phyloP scores from a whole-genome alignment of 37 sponge, comb jelly and placozoan species.

The Cliona cf. orientalis region DNA sequence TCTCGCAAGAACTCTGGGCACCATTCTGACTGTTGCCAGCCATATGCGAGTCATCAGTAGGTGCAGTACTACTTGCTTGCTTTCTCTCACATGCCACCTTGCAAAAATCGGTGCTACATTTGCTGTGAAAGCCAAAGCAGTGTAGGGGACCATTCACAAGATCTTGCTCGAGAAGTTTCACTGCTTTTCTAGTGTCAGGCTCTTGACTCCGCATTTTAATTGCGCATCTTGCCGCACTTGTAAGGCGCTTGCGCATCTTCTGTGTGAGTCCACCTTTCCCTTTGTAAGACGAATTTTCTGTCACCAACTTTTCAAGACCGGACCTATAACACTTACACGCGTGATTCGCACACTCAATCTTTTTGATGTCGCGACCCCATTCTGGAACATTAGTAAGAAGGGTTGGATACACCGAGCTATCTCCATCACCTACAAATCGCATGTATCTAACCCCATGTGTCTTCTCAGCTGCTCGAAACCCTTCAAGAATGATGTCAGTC shows the following conservation, averaged over 20 bases:
- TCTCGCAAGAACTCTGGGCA: background rate
- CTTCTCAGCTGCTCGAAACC: constrained; percentile 37
- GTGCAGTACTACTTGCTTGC: no score
- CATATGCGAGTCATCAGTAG: background rate
- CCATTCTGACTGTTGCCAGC: no score
- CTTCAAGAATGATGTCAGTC: constrained; percentile 54
- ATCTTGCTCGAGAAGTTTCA: constrained; percentile 14
- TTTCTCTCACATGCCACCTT: background rate
- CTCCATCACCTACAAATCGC: constrained; percentile 45
- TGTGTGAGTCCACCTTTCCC: constrained; percentile 43
- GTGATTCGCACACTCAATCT: constrained; percentile 63
- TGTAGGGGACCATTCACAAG: constrained; percentile 41
- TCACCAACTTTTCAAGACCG: constrained; percentile 25
- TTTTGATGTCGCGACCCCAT: constrained; percentile 36
- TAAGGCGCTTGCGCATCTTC: constrained; percentile 19
- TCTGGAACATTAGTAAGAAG: constrained; percentile 20
- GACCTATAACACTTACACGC: constrained; percentile 47
- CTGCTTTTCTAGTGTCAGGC: background rate
- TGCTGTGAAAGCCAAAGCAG: constrained; percentile 35
- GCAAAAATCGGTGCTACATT: constrained; percentile 61
- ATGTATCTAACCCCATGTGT: constrained; percentile 48
- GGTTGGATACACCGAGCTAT: constrained; percentile 48
- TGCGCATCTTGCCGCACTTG: constrained; percentile 47
- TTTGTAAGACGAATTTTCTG: constrained; percentile 38
- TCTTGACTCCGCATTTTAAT: constrained; percentile 38